These are phyloP conservation scores for Tapera naevia DNA, from an alignment of 2,797 vertebrate genomes.

Conservation along the genomic window DNA sequence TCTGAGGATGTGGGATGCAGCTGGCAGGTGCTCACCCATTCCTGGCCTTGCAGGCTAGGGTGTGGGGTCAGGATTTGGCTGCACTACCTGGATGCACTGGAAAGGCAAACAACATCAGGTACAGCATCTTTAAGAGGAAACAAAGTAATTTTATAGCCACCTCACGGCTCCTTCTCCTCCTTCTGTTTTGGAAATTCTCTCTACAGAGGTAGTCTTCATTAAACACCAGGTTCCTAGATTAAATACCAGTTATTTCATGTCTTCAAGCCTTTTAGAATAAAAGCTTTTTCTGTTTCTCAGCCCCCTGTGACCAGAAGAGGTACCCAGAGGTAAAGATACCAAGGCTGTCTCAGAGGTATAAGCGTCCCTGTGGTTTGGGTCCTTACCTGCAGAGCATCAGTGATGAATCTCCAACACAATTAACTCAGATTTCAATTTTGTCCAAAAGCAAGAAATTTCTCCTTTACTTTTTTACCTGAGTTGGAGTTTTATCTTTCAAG, in stretches of 20 bases:
- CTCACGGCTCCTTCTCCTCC: background rate
- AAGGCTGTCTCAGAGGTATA: background rate
- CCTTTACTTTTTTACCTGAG: too few species aligned
- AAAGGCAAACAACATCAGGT: background rate
- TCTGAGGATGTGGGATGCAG: background rate
- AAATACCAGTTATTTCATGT: background rate
- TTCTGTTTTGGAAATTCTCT: background rate
- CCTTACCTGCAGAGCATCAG: background rate
- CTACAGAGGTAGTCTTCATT: background rate
- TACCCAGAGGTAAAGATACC: background rate
- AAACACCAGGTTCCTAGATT: background rate
- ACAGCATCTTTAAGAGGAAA: background rate
- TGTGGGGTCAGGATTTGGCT: background rate
- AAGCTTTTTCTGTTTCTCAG: background rate
- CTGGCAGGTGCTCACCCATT: background rate
- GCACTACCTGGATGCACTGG: rapidly evolving
- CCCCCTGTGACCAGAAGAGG: background rate
- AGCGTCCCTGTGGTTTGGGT: background rate
- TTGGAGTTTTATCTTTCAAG: background rate
- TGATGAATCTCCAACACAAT: background rate
- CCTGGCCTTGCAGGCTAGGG: rapidly evolving
- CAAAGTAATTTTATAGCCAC: background rate
- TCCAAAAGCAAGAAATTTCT: rapidly evolving
- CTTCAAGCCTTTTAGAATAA: background rate
- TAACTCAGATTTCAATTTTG: background rate